Conservation (phyloP, 2,797 vertebrate genomes). For the Melanotaenia pygmaea region DNA sequence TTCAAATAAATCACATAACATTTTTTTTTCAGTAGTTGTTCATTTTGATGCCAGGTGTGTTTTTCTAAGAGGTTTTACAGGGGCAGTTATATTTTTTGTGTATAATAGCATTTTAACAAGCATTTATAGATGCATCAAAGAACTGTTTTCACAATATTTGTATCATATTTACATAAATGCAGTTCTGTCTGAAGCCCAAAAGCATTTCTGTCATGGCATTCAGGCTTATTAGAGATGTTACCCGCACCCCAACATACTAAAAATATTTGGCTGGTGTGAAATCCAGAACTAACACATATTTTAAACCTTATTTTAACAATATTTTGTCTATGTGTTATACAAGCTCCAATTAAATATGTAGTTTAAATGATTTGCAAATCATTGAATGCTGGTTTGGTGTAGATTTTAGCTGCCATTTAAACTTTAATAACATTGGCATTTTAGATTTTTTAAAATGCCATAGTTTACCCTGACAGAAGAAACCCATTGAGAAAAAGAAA, state of each 20-base stretch:
- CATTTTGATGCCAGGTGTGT: neutral
- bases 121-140: neutral
- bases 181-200: neutral
- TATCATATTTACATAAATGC: neutral
- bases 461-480: constrained; percentile 74
- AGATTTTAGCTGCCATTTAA: neutral
- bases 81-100: neutral
- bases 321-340: neutral
- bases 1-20: neutral
- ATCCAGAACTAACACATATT: neutral
- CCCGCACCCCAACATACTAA: neutral
- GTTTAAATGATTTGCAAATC: neutral
- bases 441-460: neutral
- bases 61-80: neutral
- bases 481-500: constrained; percentile 42
- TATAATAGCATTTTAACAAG: neutral
- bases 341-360: neutral
- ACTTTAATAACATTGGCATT: neutral
- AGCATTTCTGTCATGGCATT: neutral
- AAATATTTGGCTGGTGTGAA: neutral
- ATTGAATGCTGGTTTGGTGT: neutral
- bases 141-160: neutral
- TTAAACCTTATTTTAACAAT: neutral
- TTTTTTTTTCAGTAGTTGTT: neutral
- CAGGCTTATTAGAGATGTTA: neutral